Conservation (phyloP, 2,113 vertebrate species). For the Ochotona princeps region DNA sequence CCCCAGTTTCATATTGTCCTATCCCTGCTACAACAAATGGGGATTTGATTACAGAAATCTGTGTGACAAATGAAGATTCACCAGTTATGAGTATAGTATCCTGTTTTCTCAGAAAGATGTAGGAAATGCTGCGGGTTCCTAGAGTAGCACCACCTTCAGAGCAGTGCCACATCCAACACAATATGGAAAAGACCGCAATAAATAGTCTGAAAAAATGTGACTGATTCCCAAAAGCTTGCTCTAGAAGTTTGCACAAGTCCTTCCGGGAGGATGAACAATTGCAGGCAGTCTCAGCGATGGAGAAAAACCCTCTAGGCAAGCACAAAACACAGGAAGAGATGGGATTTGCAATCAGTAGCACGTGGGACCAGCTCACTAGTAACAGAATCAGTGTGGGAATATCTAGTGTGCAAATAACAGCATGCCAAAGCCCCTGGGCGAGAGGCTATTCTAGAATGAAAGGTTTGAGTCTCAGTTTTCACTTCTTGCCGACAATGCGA, state of each 20-base stretch:
- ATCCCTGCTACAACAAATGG: background rate
- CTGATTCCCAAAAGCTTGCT: background rate
- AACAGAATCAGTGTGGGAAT: background rate
- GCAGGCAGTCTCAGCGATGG: background rate
- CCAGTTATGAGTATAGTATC: background rate
- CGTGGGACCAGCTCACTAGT: background rate
- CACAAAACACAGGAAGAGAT: background rate
- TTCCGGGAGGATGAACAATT: background rate
- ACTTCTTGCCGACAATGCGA: background rate
- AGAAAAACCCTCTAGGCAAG: background rate
- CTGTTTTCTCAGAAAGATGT: background rate
- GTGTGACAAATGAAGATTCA: background rate
- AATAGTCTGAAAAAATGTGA: background rate
- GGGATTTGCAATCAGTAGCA: background rate
- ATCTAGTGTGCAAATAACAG: background rate
- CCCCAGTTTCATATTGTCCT: background rate
- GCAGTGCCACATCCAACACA: background rate
- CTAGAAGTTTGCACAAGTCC: background rate
- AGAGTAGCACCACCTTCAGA: background rate
- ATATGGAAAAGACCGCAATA: background rate
- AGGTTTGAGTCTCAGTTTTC: background rate
- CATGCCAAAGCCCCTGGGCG: background rate
- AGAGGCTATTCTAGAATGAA: background rate
- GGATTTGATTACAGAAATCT: background rate
- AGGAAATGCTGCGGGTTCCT: background rate